Conservation (phyloP, 2,888 invertebrate genomes). For the Limenitis camilla region DNA sequence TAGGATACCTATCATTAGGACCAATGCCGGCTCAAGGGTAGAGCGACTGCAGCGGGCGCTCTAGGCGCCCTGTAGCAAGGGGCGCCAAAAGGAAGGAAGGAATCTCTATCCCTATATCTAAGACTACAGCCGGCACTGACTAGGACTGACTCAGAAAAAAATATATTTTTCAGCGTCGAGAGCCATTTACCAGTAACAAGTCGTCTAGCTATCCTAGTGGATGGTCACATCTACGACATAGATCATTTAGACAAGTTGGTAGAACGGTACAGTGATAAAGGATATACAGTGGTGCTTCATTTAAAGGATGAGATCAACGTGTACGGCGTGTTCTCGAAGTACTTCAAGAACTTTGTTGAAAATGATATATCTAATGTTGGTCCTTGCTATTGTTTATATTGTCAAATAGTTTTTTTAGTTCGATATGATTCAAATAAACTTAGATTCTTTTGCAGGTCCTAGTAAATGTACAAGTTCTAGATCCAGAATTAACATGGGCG, state of each 20-base stretch:
- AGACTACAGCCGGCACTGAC: too few species aligned
- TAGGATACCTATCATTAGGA: too few species aligned
- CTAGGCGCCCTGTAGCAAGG: too few species aligned
- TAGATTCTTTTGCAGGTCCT: conserved; percentile 51
- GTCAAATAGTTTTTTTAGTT: too few species aligned
- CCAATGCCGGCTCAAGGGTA: too few species aligned
- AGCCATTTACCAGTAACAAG: conserved; percentile 51
- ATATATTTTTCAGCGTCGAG: conserved; percentile 42
- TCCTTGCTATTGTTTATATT: too few species aligned
- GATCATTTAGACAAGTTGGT: conserved; percentile 48
- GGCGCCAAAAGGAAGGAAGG: too few species aligned
- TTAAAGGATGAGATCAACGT: conserved; percentile 51
- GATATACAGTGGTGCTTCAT: conserved; percentile 57
- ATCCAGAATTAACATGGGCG: conserved; percentile 40
- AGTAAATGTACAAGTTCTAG: conserved; percentile 55
- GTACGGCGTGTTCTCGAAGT: conserved; percentile 34
- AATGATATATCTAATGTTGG: conserved; percentile 53
- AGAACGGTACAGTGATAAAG: conserved; percentile 43
- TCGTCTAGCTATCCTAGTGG: conserved; percentile 46
- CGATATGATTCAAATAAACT: too few species aligned
- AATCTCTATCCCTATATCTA: too few species aligned
- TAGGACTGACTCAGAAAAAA: neutral
- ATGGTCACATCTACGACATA: conserved; percentile 51
- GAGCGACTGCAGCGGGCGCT: too few species aligned
- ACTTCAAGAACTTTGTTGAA: conserved; percentile 42